Evolutionary conservation across 2,113 vertebrate species (phyloP), one percentile per base, ranked within the genome.

Genomic region (Excalfactoria chinensis): DNA sequence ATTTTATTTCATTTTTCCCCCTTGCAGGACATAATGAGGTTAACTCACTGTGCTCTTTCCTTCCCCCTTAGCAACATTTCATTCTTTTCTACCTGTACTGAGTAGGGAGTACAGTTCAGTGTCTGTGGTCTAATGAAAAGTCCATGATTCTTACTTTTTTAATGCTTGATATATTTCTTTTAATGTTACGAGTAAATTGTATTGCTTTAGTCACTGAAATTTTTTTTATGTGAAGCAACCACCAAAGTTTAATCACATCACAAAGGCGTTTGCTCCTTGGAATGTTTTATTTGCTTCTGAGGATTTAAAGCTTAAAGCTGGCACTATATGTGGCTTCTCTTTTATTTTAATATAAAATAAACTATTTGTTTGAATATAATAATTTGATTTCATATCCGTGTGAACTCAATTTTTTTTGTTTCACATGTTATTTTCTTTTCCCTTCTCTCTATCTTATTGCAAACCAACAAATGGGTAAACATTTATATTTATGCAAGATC

Each of bases 391-490:
- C 77, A 8, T 18, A n/a, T 49, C 49, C 49, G 13, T 58, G 25
- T 15, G 10, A 19, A 40, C 7, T 55, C 7, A 46, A 46, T 44
- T 70, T 17, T 17, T 37, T 62, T 44, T 25, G 19, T 32, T 49
- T 58, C 34, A 19, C 7, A 35, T 19, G 15, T 53, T 11, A 21
- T 26, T 49, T 23, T 49, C 2, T 32, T 6, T 67, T 67, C 56
- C 35, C 3, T n/a, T 6, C 6, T 55, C 9, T 28, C 9, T 5
- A 25, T 35, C 16, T 83, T 28, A 32, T 41, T 72, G 30, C 5
- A 56, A 10, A 46, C 32, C 0, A 32, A 56, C 12, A 60, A 71
- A 21, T 2, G 10, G 2, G 0, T 32, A 69, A 22, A 86, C 88
- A 23, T 3, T 56, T 26, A 56, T 8, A 37, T 3, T 51, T 72